A percentile compares a stretch with the other conserved stretches of the same genome.
Conservation (phyloP, 2,888 invertebrate genomes). For the Cynaeus angustus region DNA sequence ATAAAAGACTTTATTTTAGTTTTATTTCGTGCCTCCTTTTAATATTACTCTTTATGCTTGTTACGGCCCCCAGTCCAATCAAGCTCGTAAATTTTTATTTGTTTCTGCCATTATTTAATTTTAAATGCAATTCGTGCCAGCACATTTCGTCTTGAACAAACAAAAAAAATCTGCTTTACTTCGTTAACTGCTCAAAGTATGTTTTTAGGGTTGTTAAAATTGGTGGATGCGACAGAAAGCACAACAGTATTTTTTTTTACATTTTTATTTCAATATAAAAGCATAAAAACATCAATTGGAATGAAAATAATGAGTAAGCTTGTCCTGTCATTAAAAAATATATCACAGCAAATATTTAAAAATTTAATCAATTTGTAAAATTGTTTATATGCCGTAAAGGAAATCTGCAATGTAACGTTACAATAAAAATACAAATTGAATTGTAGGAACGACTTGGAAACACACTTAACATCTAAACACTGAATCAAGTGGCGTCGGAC, state of each 20-base stretch:
- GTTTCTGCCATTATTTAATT: too few relatives aligned
- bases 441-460: conserved; percentile 17
- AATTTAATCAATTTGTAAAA: background rate
- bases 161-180: too few relatives aligned
- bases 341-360: conserved; percentile 49
- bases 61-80: too few relatives aligned
- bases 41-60: too few relatives aligned
- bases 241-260: background rate
- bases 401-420: background rate
- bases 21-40: background rate
- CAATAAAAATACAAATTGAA: conserved; percentile 25
- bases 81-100: too few relatives aligned
- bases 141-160: too few relatives aligned
- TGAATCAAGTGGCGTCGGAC: conserved; percentile 3
- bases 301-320: conserved; percentile 40
- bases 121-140: too few relatives aligned
- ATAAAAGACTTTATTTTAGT: conserved; percentile 11
- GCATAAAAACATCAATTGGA: conserved; percentile 45
- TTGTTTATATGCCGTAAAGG: conserved; percentile 8
- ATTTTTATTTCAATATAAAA: conserved; percentile 42
- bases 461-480: conserved; percentile 34
- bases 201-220: too few relatives aligned
- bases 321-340: conserved; percentile 46
- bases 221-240: background rate
- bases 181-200: too few relatives aligned